These are phyloP conservation scores for Gymnothorax javanicus DNA, from an alignment of 2,797 vertebrate species.

Conservation along the genomic window DNA sequence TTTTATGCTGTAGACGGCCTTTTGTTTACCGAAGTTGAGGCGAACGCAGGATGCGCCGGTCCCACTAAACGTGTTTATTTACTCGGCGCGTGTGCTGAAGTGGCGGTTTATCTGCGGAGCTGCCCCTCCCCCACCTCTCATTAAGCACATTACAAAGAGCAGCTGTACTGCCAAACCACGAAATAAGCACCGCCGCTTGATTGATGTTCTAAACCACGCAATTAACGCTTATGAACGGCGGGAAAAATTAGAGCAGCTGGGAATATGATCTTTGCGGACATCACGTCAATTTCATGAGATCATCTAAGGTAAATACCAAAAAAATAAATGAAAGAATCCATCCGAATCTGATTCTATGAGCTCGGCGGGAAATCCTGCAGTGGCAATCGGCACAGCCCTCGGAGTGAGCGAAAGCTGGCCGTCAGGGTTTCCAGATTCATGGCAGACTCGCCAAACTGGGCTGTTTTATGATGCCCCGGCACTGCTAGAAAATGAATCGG, in stretches of 20 bases:
- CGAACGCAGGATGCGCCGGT: background rate
- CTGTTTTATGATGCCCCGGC: too few relatives aligned
- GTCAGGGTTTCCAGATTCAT: too few relatives aligned
- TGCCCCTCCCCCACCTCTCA: background rate
- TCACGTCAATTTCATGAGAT: background rate
- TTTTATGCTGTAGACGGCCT: background rate
- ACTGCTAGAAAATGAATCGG: too few relatives aligned
- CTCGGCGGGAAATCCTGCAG: background rate
- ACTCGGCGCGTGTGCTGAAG: background rate
- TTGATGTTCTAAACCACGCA: background rate
- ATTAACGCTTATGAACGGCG: conserved; percentile 14
- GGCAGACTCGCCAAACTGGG: too few relatives aligned
- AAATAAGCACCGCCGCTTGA: background rate
- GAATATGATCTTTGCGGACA: background rate
- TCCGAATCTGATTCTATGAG: background rate
- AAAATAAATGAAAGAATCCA: background rate
- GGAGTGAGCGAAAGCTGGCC: too few relatives aligned
- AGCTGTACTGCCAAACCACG: background rate
- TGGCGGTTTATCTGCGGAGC: background rate
- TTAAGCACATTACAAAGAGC: background rate
- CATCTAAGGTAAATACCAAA: background rate
- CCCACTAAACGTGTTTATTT: background rate
- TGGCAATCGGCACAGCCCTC: too few relatives aligned
- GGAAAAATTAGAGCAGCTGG: background rate
- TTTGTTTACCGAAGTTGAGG: background rate